phyloP scores from a whole-genome alignment of 1,140 invertebrate species.

The Apis florea region DNA sequence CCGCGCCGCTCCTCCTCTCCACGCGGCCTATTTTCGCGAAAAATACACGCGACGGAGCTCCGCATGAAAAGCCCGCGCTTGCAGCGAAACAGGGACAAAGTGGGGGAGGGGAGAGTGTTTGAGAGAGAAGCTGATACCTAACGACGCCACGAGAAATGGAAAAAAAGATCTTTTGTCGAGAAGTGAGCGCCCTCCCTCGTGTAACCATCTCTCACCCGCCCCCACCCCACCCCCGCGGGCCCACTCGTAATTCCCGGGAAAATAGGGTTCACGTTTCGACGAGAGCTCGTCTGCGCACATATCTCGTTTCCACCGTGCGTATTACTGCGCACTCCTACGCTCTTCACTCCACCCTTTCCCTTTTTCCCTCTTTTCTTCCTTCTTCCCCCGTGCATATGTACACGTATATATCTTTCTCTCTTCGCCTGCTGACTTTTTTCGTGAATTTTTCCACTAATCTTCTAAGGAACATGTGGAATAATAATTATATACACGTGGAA shows the following conservation, averaged over 20 bases:
- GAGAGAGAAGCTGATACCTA: constrained; percentile 26
- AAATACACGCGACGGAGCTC: constrained; percentile 48
- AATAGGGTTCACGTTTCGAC: constrained; percentile 60
- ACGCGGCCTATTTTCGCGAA: constrained; percentile 69
- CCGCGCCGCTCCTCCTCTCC: constrained; percentile 30
- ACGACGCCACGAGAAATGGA: constrained; percentile 42
- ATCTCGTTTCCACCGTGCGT: constrained; percentile 43
- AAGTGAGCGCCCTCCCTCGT: constrained; percentile 41
- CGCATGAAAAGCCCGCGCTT: constrained; percentile 48
- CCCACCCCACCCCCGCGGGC: constrained; percentile 17
- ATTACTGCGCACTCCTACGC: constrained; percentile 25
- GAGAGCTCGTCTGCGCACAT: constrained; percentile 38
- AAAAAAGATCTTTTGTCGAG: constrained; percentile 67
- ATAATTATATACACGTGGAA: no score
- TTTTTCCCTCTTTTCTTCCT: neutral
- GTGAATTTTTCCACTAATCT: no score
- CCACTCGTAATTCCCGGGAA: constrained; percentile 56
- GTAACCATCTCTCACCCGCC: constrained; percentile 21
- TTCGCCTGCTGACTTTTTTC: no score
- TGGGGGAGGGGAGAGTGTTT: neutral
- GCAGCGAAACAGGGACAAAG: constrained; percentile 44
- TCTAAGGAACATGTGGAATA: no score
- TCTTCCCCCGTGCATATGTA: no score
- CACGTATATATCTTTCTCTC: no score
- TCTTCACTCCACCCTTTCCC: neutral